Base-by-base conservation (phyloP, 2,797 vertebrate species). In the Poecilia gillii region DNA sequence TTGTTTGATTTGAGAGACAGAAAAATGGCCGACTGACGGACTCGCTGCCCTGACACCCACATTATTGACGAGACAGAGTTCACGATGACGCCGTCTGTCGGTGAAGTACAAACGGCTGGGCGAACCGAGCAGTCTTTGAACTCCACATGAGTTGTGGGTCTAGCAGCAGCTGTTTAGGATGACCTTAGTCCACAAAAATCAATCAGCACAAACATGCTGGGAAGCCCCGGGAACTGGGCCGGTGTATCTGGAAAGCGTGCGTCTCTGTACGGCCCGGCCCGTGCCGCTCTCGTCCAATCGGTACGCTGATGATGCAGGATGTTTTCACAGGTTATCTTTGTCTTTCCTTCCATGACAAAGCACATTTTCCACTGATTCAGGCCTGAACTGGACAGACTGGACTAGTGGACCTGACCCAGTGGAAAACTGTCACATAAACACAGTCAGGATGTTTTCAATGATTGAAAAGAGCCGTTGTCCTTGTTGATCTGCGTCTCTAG, bases 171-270 rank as follows among this genome's bases (percentile, higher is more conserved):
- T 94, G 92, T 93, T 94, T 84, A 87, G 46, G 83, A 83, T 91
- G 92, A 93, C 91, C 90, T 91, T 91, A 94, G 88, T 91, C 83
- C 92, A 59, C 91, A 93, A 92, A 94, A 94, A 94, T 95, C 94
- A 94, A 95, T 94, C 88, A 72, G 83, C 78, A 90, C 91, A 92
- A 88, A 93, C 85, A 92, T 77, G 79, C 84, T 81, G 84, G 80
- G 84, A 31, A 84, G 75, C 49, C 74, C 45, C 77, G 62, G 77
- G 47, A 49, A 18, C 49, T 41, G 73, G 77, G 75, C 59, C 47
- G 8, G 72, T 80, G 51, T 80, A 62, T 85, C 75, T 13, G 80
- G 70, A 76, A 80, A 83, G 72, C 28, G 2, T 74, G 33, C 78
- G 64, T 79, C 23, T 76, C 11, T 76, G 36, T 41, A 20, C 41